Base-by-base conservation (phyloP, 2,113 vertebrate genomes). In the Stercorarius parasiticus region DNA sequence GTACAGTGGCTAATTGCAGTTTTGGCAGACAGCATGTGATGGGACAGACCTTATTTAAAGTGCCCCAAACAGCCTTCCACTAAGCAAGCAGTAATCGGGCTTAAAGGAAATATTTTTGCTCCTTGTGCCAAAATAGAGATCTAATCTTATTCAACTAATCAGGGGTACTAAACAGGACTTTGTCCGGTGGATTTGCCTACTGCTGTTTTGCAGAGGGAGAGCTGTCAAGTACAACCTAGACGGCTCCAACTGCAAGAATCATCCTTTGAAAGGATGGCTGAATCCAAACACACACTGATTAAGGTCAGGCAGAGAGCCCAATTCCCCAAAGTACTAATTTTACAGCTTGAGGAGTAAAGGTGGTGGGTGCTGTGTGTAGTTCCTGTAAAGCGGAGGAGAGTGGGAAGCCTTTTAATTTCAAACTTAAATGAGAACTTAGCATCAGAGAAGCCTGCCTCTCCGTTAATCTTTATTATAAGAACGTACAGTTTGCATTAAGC, bases 31-130 rank as follows among this genome's bases (percentile, higher is more conserved):
- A 80, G 27, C 34, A 11, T 70, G 34, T 55, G 73, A 76, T 81
- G 82, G 82, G 66, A 86, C 65, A 81, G 74, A 88, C 26, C 61
- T 93, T 93, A 90, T 93, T 90, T 91, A 86, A 89, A 97, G 73
- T 82, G 36, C 77, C 88, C 82, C 40, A 83, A 90, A 82, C 64
- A 74, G 43, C n/a, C 52, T 91, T 90, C 38, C 15, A 42, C 42
- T 96, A 98, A 91, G 97, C 96, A 98, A 96, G 88, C 94, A 97
- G 17, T 80, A 85, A 65, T 84, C 5, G 11, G 34, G 29, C 30
- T 61, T 82, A 78, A 92, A 78, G 25, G 20, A 95, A 95, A 87
- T 59, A 92, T 64, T 93, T 97, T 94, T 82, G 11, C 14, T 95
- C 23, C 47, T 86, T 55, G 25, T 87, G 79, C 72, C 79, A 91